Base-by-base conservation (phyloP, 2,888 invertebrate species). In the Leptinotarsa tumamoca region DNA sequence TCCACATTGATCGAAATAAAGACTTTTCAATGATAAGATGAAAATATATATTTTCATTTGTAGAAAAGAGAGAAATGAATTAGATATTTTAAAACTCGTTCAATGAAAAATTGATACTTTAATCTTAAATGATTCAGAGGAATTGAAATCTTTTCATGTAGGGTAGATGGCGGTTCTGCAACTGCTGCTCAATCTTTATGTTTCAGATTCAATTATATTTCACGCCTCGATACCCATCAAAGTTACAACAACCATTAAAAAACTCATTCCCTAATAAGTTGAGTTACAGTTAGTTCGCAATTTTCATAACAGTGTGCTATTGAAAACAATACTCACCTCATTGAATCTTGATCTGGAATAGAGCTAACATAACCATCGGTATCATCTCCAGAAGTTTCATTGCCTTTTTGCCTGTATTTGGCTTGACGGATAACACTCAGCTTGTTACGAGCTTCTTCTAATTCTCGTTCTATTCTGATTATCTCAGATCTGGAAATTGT, bases 371-470 rank as follows among this genome's bases (percentile, higher is more conserved):
- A 90, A 51, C 87, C 89, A 76, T 94, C 94, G 5, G 93, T 93
- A 58, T 95, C 95, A 21, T 92, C 92, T 0, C 92, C 90, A 0
- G 92, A 90, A 80, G 93, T 94, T 82, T 92, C 93, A 0, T 91
- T 91, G 3, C 92, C 91, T 80, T 92, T 92, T 75, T 93, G 90
- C 86, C 94, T 94, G 88, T 98, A 98, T 86, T 98, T 96, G 51
- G 97, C 97, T 85, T 97, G 96, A 10, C 98, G 92, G 85, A 99
- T 96, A 66, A 95, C 95, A 1, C 96, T 96, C 72, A 99, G 91
- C 73, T 96, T 93, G 54, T 95, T 95, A 68, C 98, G 91, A 0
- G 99, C 99, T 85, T 96, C 96, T 82, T 96, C 96, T 74, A 99
- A 89, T 89, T 98, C 96, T 81, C 95, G 93, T 88, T 99, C 99